These are phyloP conservation scores for Puffinus mauretanicus DNA, from an alignment of 2,113 vertebrate species.

Conservation along the genomic window DNA sequence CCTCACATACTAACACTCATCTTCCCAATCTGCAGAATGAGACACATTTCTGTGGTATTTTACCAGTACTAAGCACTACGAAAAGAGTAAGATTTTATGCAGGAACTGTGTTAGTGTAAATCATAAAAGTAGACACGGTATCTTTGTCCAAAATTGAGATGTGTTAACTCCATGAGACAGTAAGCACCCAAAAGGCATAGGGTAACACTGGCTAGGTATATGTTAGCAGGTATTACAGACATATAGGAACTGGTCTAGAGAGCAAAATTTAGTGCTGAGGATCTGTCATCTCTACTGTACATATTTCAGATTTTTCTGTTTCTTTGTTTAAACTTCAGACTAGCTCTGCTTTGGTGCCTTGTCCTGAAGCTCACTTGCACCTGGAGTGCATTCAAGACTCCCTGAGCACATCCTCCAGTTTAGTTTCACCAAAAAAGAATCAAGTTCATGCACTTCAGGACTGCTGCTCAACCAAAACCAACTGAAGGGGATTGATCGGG, in stretches of 20 bases:
- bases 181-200: background rate
- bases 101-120: background rate
- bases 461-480: background rate
- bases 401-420: background rate
- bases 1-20: background rate
- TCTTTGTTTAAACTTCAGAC: background rate
- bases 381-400: background rate
- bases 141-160: background rate
- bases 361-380: background rate
- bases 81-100: background rate
- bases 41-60: background rate
- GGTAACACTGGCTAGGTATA: fast-evolving
- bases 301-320: background rate
- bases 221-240: background rate
- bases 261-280: background rate
- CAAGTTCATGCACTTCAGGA: background rate
- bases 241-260: background rate
- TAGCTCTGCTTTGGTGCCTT: background rate
- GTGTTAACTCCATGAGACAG: background rate
- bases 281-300: background rate
- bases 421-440: background rate
- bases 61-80: background rate
- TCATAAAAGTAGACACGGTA: background rate
- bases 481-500: background rate
- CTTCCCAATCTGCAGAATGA: background rate